phyloP scores from a whole-genome alignment of 2,888 invertebrate genomes.

The Stomorhina lunata region DNA sequence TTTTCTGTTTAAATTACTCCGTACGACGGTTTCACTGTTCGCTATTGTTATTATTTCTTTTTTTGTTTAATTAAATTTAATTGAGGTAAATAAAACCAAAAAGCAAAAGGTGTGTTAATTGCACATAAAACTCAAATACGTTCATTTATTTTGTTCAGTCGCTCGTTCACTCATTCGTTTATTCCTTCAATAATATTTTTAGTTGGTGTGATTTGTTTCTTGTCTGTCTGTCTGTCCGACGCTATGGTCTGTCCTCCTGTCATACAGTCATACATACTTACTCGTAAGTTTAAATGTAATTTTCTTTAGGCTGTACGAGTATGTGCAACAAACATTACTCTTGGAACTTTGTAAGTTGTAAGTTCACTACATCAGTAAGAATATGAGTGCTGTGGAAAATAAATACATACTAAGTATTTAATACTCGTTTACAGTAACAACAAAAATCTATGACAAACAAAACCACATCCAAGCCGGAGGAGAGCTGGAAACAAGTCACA shows the following conservation, averaged over 20 bases:
- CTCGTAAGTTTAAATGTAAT: constrained; percentile 11
- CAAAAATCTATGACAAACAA: constrained; percentile 24
- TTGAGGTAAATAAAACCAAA: constrained; percentile 60
- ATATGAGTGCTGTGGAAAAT: not conserved
- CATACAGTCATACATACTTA: too few relatives aligned
- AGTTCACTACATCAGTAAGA: too few relatives aligned
- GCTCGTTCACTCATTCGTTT: constrained; percentile 4
- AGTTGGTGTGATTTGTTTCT: constrained; percentile 35
- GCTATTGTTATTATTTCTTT: not conserved
- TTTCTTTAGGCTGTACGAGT: constrained; percentile 38
- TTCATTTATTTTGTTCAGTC: constrained; percentile 37
- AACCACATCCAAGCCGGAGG: constrained; percentile 39
- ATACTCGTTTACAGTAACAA: not conserved
- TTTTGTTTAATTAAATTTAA: constrained; percentile 56
- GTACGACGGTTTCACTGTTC: not conserved
- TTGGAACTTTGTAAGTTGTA: not conserved
- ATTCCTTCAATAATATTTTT: constrained; percentile 34
- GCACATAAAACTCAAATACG: constrained; percentile 59
- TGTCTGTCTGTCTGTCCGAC: not conserved
- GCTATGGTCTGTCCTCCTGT: not conserved
- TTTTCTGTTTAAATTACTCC: constrained; percentile 41
- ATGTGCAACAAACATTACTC: constrained; percentile 28
- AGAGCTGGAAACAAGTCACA: constrained; percentile 10
- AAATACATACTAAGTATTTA: not conserved
- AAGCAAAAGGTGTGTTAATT: constrained; percentile 62